phyloP scores from a whole-genome alignment of 2,888 invertebrate genomes.

The Melitaea athalia region DNA sequence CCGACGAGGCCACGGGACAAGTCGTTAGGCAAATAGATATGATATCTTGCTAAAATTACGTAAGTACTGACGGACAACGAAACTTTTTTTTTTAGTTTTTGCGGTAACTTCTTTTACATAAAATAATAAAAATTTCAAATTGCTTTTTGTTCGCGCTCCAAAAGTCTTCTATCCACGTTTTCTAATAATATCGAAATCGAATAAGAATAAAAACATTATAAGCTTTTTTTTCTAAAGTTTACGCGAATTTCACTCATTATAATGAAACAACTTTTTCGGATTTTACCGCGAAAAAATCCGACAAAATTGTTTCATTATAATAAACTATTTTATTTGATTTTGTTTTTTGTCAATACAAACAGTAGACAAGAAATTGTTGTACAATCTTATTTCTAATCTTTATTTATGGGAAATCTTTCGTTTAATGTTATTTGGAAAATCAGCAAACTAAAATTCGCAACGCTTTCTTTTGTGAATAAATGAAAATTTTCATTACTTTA shows the following conservation, averaged over 20 bases:
- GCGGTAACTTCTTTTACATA: slow-evolving; percentile 15
- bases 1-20: slow-evolving; percentile 41
- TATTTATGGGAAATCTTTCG: not conserved
- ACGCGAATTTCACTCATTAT: too few species aligned
- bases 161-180: not conserved
- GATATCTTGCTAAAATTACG: slow-evolving; percentile 32
- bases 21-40: slow-evolving; percentile 33
- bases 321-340: too few species aligned
- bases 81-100: slow-evolving; percentile 4
- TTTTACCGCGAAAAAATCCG: too few species aligned
- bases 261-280: too few species aligned
- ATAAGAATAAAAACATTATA: too few species aligned
- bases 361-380: not conserved
- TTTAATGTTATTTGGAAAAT: slow-evolving; percentile 27
- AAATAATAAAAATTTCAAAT: not conserved
- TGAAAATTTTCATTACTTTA: too few species aligned
- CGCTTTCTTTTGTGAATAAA: slow-evolving; percentile 12
- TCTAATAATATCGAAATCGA: not conserved
- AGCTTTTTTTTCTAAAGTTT: too few species aligned
- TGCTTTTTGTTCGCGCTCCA: too few species aligned
- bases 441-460: slow-evolving; percentile 23
- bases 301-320: too few species aligned
- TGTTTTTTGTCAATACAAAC: not conserved
- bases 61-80: slow-evolving; percentile 14
- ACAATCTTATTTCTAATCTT: not conserved